Percentiles rank a stretch among this genome's conserved stretches.
Evolutionary conservation across 2,888 invertebrate species (phyloP).

Genomic region (Drosophila helvetica): DNA sequence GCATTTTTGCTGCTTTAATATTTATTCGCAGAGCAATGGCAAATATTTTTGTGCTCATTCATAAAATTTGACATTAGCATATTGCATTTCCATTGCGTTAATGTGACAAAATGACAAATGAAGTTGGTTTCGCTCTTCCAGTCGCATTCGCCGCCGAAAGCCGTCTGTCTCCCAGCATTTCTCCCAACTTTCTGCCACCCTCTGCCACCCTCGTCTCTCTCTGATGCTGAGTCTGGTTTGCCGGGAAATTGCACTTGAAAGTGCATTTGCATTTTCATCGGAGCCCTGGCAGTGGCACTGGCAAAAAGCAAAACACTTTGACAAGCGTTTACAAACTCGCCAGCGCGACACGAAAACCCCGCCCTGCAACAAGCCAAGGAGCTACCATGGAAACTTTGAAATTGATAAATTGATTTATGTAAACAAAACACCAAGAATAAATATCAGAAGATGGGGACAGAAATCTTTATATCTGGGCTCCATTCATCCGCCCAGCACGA

Average conservation of each 20-base stretch:
- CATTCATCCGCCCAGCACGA: conserved; percentile 47
- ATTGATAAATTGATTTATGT: conserved; percentile 79
- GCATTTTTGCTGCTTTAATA: conserved; percentile 47
- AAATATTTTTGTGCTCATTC: conserved; percentile 73
- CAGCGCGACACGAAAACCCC: conserved; percentile 57
- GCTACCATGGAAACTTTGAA: conserved; percentile 58
- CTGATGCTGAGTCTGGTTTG: conserved; percentile 60
- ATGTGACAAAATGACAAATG: conserved; percentile 83
- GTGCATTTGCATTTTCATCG: conserved; percentile 72
- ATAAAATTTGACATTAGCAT: conserved; percentile 79
- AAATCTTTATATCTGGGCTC: conserved; percentile 33
- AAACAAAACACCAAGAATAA: conserved; percentile 44
- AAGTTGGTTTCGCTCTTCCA: conserved; percentile 50
- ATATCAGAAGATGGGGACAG: conserved; percentile 24
- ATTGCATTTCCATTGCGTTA: conserved; percentile 82
- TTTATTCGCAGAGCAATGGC: conserved; percentile 50
- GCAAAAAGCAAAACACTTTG: conserved; percentile 74
- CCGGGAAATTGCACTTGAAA: conserved; percentile 56
- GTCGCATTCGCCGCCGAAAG: conserved; percentile 28
- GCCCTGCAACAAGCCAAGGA: conserved; percentile 54
- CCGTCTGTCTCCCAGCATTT: conserved; percentile 26
- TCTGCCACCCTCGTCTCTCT: neutral
- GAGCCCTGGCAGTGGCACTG: conserved; percentile 12
- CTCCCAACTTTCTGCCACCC: neutral
- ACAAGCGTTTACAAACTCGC: conserved; percentile 74